These are phyloP conservation scores for Schlechtendalia chinensis DNA, from an alignment of 1,140 invertebrate species.

Conservation along the genomic window DNA sequence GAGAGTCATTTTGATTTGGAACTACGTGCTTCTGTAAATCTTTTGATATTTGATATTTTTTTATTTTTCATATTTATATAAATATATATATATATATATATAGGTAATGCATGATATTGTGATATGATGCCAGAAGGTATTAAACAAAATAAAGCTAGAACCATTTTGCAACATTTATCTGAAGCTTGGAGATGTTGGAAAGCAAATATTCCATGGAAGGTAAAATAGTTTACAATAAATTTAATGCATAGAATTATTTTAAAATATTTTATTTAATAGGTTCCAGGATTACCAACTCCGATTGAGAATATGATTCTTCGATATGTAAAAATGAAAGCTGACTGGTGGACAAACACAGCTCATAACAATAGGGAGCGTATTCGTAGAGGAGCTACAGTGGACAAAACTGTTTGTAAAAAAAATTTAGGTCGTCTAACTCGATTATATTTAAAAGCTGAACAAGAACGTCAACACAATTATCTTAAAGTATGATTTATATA, in stretches of 20 bases:
- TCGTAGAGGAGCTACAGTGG: conserved; percentile 88
- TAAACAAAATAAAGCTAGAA: conserved; percentile 98
- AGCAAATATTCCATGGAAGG: conserved; percentile 99
- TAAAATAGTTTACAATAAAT: conserved; percentile 54
- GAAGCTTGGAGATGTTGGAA: conserved; percentile 99
- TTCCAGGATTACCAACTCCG: conserved; percentile 95
- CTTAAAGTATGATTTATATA: conserved; percentile 67
- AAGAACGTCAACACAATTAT: conserved; percentile 99
- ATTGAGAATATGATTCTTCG: conserved; percentile 99
- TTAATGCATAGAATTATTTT: conserved; percentile 54
- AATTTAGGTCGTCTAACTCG: conserved; percentile 95
- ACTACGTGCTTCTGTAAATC: conserved; percentile 82
- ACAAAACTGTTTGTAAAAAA: conserved; percentile 99
- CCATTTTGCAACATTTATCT: conserved; percentile 96
- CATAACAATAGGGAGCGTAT: conserved; percentile 99
- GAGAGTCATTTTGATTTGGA: conserved; percentile 99
- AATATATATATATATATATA: too few species aligned
- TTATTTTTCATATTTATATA: background rate
- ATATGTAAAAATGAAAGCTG: conserved; percentile 99
- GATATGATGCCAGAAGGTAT: conserved; percentile 99
- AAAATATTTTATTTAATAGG: conserved; percentile 57
- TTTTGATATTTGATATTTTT: background rate
- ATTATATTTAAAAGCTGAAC: conserved; percentile 96
- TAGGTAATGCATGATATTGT: conserved; percentile 97
- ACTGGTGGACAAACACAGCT: conserved; percentile 99